Base-by-base conservation (phyloP, 2,888 invertebrate species). In the Xanthia togata region DNA sequence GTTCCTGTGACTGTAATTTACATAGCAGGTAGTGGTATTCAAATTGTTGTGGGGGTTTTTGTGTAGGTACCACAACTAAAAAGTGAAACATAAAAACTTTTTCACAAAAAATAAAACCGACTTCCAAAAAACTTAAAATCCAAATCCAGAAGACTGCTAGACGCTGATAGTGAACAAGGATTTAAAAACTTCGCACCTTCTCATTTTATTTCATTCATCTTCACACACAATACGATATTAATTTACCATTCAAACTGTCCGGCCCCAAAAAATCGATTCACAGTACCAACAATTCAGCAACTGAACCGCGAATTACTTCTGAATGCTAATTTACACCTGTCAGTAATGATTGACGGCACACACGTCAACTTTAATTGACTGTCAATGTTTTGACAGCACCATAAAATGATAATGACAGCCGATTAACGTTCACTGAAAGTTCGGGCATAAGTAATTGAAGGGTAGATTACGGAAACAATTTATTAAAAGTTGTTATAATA, bases 331-430 rank as follows among this genome's bases (percentile, higher is more conserved):
- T 88, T 76, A 83, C 83, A 85, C 81, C 83, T 89, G 82, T 73
- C 87, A 83, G 50, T 73, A 74, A 78, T 90, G 89, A 90, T 84
- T 84, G 88, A 90, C 87, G 69, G 81, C 62, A 78, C 73, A 77
- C 77, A 79, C 80, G 76, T 88, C 84, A 83, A 85, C 86, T 83
- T 86, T 88, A 83, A 90, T 89, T 85, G 82, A 77, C 85, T 87
- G 85, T 87, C 89, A 86, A 87, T 87, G 84, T 87, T 89, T 85
- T 84, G 79, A 84, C 87, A 76, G 73, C 60, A 77, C 76, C 74
- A 83, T 84, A 83, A 84, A 82, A 82, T 74, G 70, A 74, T 82
- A 88, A 88, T 85, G 82, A 85, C 81, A 82, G 78, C 70, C 84
- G 79, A 83, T 88, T 85, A 87, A 68, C 82, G 82, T 79, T 78